Percentiles rank a stretch among this genome's conserved stretches.
Evolutionary conservation across 53 echinoderm and acorn worm species (phyloP).

Genomic region (Patiria pectinifera): DNA sequence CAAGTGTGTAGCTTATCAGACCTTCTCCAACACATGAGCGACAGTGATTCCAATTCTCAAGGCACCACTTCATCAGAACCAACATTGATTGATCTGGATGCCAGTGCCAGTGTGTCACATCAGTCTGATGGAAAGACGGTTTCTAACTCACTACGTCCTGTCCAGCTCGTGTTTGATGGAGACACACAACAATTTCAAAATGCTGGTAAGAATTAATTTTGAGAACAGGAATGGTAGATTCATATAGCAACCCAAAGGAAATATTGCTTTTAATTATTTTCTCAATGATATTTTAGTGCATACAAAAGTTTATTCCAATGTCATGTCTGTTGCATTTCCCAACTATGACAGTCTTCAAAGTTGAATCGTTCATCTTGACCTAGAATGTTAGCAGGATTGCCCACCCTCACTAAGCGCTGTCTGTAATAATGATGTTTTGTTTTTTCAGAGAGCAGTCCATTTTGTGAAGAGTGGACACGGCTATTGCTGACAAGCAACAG

Average conservation of each 20-base stretch:
- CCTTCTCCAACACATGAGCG: conserved; percentile 79
- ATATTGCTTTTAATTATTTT: no score
- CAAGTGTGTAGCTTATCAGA: conserved; percentile 93
- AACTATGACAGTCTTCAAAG: no score
- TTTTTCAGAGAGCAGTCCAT: conserved; percentile 82
- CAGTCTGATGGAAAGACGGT: conserved; percentile 65
- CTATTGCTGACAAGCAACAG: conserved; percentile 68
- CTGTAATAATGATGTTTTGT: not conserved
- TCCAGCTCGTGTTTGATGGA: conserved; percentile 79
- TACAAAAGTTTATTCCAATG: no score
- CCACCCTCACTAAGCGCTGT: no score
- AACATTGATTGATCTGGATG: conserved; percentile 85
- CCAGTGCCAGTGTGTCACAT: conserved; percentile 46
- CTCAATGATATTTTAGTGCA: no score
- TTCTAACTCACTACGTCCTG: conserved; percentile 14
- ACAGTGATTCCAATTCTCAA: conserved; percentile 64
- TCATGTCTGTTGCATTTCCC: no score
- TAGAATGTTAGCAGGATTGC: no score
- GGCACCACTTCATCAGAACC: conserved; percentile 75
- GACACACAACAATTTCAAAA: conserved; percentile 85
- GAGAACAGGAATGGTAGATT: not conserved
- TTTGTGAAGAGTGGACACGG: conserved; percentile 89
- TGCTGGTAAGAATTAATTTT: conserved; percentile 71
- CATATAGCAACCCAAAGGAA: not conserved
- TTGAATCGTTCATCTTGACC: no score